Evolutionary conservation across 2,888 invertebrate species (phyloP).

Genomic region (Heliconius ethilla): DNA sequence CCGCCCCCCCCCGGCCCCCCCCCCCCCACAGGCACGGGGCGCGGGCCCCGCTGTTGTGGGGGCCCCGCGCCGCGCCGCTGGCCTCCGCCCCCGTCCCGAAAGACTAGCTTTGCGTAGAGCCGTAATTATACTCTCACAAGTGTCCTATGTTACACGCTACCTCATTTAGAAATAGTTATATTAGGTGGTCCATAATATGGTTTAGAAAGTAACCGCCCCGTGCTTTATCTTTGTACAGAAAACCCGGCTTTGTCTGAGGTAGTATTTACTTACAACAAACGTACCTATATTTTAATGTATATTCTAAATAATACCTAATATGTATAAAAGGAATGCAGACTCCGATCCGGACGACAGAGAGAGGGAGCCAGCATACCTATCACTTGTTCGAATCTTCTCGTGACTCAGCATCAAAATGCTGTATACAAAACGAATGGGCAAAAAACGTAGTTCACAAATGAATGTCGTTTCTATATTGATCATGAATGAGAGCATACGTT

Average conservation of each 20-base stretch:
- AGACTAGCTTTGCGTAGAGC: slow-evolving; percentile 8
- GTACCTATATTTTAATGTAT: neutral
- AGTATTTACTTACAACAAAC: neutral
- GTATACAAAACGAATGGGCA: slow-evolving; percentile 34
- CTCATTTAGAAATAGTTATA: neutral
- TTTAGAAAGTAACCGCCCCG: neutral
- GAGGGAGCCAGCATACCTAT: slow-evolving; percentile 14
- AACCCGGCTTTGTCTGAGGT: too few relatives aligned
- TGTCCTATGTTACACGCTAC: neutral
- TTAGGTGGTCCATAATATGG: neutral
- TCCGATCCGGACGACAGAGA: neutral
- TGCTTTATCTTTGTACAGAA: neutral
- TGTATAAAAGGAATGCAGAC: neutral
- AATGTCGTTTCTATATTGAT: slow-evolving; percentile 31
- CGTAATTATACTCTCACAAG: neutral
- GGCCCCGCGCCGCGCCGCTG: slow-evolving; percentile 35
- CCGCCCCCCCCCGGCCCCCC: slow-evolving; percentile 24
- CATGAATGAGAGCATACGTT: slow-evolving; percentile 24
- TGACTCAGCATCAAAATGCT: slow-evolving; percentile 44
- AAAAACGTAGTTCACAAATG: slow-evolving; percentile 27
- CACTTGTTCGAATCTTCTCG: slow-evolving; percentile 41
- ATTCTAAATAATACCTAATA: neutral
- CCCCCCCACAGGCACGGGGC: neutral
- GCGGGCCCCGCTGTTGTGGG: slow-evolving; percentile 27
- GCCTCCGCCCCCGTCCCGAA: slow-evolving; percentile 35